Evolutionary conservation across 2,797 vertebrate species (phyloP), one percentile per base, ranked within the genome.

Genomic region (Sebastes matsubarae): DNA sequence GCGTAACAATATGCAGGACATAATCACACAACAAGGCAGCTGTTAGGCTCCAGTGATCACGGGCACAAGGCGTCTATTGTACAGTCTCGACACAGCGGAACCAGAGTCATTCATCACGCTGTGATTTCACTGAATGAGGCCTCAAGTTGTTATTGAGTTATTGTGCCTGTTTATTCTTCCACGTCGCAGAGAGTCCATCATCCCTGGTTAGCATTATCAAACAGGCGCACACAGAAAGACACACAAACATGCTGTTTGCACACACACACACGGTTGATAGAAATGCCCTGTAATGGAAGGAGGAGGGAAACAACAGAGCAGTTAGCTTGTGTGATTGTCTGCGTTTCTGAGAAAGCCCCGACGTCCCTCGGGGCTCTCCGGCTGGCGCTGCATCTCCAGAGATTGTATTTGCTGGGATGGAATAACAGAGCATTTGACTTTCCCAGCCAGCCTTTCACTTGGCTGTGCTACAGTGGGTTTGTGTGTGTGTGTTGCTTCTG

Each of bases 381-480:
- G 77, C 71, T 81, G 80, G 77, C 77, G 72, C 81, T 29, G 63
- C 68, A 57, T 79, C 86, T 90, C 84, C 77, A 84, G 82, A 91
- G 83, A 81, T 58, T 89, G 68, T 75, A 79, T 87, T 88, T 81
- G 75, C 72, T 29, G 68, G 65, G 75, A 75, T 77, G 80, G 67
- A 87, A 90, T 82, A 87, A 86, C 82, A 89, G 72, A 83, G 79
- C 66, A 58, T 85, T 90, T 84, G 82, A 89, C 86, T 92, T 84
- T 88, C 75, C 59, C 77, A 79, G 79, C 72, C 78, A 89, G 79
- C 55, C 78, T 72, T 65, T 86, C 68, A 79, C 79, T 89, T 75
- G 64, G 80, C 72, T 84, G 36, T 64, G 72, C 61, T 78, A 85
- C 74, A 82, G 30, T 78, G 38, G 54, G 55, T 74, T 89, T 82